phyloP scores from a whole-genome alignment of 2,797 vertebrate genomes.

The Lutjanus argentimaculatus region DNA sequence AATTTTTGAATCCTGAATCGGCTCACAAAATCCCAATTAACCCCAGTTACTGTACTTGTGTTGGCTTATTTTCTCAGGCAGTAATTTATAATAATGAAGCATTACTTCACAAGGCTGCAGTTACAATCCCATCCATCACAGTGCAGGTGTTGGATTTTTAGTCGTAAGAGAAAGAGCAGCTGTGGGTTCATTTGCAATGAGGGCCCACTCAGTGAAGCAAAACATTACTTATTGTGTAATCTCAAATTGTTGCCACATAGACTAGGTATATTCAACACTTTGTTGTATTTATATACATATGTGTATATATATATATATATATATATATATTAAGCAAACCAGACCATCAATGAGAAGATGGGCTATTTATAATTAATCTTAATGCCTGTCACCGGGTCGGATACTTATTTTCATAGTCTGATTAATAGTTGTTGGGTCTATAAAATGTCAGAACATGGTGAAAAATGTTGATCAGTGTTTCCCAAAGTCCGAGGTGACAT shows the following conservation, averaged over 20 bases:
- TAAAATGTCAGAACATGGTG: no score
- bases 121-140: conserved; percentile 11
- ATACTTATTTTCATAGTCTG: no score
- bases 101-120: not conserved
- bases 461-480: no score
- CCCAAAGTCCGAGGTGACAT: no score
- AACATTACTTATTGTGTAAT: not conserved
- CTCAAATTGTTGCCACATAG: no score
- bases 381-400: no score
- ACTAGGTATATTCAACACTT: not conserved
- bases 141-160: conserved; percentile 1
- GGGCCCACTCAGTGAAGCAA: not conserved
- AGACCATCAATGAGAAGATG: no score
- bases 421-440: no score
- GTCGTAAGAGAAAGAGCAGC: not conserved
- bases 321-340: no score
- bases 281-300: not conserved
- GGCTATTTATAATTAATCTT: no score
- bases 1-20: not conserved
- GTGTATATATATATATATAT: no score
- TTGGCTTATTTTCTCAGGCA: not conserved
- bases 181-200: conserved; percentile 12
- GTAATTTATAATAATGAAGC: not conserved
- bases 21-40: not conserved
- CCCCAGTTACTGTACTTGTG: conserved; percentile 1